phyloP scores from a whole-genome alignment of 2,888 invertebrate genomes.

The Nebria salina region DNA sequence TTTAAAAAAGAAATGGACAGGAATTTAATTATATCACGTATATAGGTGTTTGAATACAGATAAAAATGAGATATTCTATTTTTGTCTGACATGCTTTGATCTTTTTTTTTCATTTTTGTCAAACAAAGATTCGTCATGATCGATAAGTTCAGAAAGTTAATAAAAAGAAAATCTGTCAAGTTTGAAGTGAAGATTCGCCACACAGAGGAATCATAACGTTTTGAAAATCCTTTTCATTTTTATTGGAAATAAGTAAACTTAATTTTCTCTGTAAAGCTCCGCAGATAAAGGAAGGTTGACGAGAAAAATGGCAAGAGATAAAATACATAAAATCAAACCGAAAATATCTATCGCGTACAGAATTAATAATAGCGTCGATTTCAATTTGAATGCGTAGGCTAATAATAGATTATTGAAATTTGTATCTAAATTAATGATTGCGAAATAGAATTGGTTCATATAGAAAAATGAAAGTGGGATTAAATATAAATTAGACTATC shows the following conservation, averaged over 20 bases:
- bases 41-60: not conserved
- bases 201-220: conserved; percentile 13
- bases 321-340: not conserved
- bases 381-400: too few relatives aligned
- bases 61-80: not conserved
- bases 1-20: not conserved
- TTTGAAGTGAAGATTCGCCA: not conserved
- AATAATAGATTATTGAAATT: too few relatives aligned
- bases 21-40: not conserved
- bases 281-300: not conserved
- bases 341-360: too few relatives aligned
- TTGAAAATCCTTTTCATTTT: conserved; percentile 16
- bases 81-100: not conserved
- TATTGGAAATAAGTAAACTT: conserved; percentile 21
- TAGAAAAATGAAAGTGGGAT: not conserved
- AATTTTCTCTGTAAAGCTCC: conserved; percentile 2
- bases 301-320: not conserved
- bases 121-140: not conserved
- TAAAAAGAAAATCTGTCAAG: conserved; percentile 14
- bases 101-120: not conserved
- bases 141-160: conserved; percentile 13
- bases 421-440: too few relatives aligned
- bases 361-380: too few relatives aligned
- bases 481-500: not conserved
- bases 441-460: not conserved